A percentile compares a stretch with the other conserved stretches of the same genome.
phyloP scores from a whole-genome alignment of 2,797 vertebrate genomes.

The Cynodonichthys magdalenae region DNA sequence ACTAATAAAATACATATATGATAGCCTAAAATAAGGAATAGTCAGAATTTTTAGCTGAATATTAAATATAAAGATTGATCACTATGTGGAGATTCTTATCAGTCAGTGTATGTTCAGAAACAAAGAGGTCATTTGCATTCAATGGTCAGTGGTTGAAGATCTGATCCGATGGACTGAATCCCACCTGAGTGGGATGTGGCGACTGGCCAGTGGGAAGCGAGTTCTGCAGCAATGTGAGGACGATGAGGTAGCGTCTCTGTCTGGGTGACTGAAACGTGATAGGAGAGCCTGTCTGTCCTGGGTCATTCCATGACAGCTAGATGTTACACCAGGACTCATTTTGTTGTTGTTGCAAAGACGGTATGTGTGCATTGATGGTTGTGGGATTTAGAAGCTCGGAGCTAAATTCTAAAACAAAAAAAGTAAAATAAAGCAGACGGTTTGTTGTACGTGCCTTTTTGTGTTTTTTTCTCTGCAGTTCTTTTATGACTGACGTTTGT shows the following conservation, averaged over 20 bases:
- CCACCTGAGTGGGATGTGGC: conserved; percentile 51
- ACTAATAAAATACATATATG: conserved; percentile 8
- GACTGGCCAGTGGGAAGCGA: conserved; percentile 43
- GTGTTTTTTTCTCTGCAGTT: conserved; percentile 7
- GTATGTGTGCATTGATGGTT: conserved; percentile 3
- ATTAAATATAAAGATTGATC: neutral
- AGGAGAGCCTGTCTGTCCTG: conserved; percentile 46
- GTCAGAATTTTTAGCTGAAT: conserved; percentile 13
- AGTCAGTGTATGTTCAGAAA: neutral
- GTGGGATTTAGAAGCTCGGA: conserved; percentile 17
- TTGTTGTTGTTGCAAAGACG: conserved; percentile 6
- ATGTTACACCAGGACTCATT: conserved; percentile 24
- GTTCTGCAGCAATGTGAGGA: conserved; percentile 44
- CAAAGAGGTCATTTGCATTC: neutral
- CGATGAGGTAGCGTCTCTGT: conserved; percentile 76
- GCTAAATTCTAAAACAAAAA: conserved; percentile 2
- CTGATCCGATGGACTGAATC: conserved; percentile 16
- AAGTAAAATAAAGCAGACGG: neutral
- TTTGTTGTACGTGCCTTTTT: conserved; percentile 1
- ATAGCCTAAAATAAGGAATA: conserved; percentile 25
- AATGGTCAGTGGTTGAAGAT: conserved; percentile 9
- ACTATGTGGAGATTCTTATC: neutral
- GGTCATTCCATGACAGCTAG: conserved; percentile 40
- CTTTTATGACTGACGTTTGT: conserved; percentile 5
- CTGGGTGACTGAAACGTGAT: conserved; percentile 71